These are phyloP conservation scores for Cataglyphis albicans DNA, from an alignment of 2,888 invertebrate genomes.

Conservation along the genomic window DNA sequence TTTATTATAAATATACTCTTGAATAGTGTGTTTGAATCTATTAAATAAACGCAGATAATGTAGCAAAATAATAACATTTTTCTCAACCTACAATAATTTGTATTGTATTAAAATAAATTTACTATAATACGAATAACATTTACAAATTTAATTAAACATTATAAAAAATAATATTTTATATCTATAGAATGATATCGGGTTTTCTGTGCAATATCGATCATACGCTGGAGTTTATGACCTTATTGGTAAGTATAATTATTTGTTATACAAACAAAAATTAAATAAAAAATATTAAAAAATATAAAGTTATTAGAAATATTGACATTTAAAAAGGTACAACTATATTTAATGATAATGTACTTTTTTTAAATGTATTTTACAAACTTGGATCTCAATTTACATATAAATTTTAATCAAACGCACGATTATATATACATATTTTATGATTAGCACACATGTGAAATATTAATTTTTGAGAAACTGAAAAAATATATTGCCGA, in stretches of 20 bases:
- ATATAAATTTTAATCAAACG: background rate
- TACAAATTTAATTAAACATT: background rate
- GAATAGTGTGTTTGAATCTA: background rate
- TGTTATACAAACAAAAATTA: background rate
- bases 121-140: background rate
- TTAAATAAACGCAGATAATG: background rate
- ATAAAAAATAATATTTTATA: slow-evolving; percentile 13
- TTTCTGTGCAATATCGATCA: slow-evolving; percentile 87
- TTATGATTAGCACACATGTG: background rate
- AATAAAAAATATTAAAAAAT: background rate
- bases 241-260: slow-evolving; percentile 83
- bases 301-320: background rate
- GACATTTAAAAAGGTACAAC: background rate
- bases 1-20: background rate
- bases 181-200: slow-evolving; percentile 87
- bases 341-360: slow-evolving; percentile 5
- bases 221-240: slow-evolving; percentile 87
- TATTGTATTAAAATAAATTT: background rate
- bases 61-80: background rate
- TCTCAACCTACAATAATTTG: background rate
- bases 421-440: background rate
- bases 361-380: background rate
- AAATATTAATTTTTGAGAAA: slow-evolving; percentile 14
- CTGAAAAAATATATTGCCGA: background rate
- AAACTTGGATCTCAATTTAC: background rate